phyloP scores from a whole-genome alignment of 2,797 vertebrate species.

The Enteromius thamalakanensis region DNA sequence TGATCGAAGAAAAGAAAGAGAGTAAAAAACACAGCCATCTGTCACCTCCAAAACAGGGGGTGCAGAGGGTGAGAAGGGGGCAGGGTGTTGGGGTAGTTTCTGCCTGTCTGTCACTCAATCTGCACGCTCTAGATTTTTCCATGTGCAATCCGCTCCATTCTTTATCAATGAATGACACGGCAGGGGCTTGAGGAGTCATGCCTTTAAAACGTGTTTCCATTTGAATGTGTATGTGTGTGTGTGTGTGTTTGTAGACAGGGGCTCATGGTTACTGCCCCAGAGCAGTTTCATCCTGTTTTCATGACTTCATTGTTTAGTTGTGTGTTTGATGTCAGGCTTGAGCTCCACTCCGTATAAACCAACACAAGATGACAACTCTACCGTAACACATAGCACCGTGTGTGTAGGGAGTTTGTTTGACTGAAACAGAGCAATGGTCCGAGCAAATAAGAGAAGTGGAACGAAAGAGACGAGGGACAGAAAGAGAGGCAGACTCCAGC shows the following conservation, averaged over 20 bases:
- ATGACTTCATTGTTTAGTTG: slow-evolving; percentile 65
- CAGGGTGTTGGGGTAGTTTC: slow-evolving; percentile 48
- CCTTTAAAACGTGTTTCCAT: slow-evolving; percentile 56
- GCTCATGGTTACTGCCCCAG: slow-evolving; percentile 42
- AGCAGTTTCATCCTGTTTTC: slow-evolving; percentile 71
- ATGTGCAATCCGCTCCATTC: slow-evolving; percentile 65
- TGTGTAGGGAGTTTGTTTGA: neutral
- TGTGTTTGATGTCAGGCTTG: slow-evolving; percentile 71
- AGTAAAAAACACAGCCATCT: slow-evolving; percentile 59
- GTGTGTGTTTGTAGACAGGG: slow-evolving; percentile 17
- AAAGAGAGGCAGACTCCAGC: slow-evolving; percentile 45
- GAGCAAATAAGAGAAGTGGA: slow-evolving; percentile 30
- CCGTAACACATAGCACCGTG: slow-evolving; percentile 23
- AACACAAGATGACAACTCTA: slow-evolving; percentile 48
- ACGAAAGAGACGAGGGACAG: slow-evolving; percentile 41
- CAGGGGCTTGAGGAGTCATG: slow-evolving; percentile 58
- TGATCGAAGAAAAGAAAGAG: slow-evolving; percentile 58
- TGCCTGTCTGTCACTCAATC: slow-evolving; percentile 66
- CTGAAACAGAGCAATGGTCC: slow-evolving; percentile 41
- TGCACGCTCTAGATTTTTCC: slow-evolving; percentile 65
- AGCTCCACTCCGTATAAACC: slow-evolving; percentile 73
- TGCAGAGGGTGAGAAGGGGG: slow-evolving; percentile 34
- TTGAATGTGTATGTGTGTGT: slow-evolving; percentile 44
- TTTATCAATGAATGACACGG: slow-evolving; percentile 57
- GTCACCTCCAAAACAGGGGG: slow-evolving; percentile 2